These are phyloP conservation scores for Megastigmus dorsalis DNA, from an alignment of 2,888 invertebrate species.

Conservation along the genomic window DNA sequence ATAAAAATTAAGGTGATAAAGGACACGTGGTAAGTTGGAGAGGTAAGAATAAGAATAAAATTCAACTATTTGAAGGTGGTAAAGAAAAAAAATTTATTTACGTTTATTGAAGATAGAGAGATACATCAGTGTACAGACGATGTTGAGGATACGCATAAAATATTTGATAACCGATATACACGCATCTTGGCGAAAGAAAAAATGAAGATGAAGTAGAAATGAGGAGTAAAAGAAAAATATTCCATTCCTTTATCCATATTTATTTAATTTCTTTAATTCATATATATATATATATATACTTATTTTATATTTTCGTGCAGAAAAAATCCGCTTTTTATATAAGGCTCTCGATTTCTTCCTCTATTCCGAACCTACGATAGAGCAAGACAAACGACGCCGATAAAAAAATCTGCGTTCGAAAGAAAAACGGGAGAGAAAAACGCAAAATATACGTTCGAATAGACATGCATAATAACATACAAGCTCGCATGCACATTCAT, in stretches of 20 bases:
- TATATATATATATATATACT: not conserved
- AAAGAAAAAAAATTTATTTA: constrained; percentile 46
- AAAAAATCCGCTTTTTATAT: constrained; percentile 1
- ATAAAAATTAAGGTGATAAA: too few relatives aligned
- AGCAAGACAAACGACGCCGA: not conserved
- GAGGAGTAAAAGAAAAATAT: constrained; percentile 18
- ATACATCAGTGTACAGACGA: constrained; percentile 41
- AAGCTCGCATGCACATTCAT: not conserved
- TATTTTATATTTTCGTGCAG: not conserved
- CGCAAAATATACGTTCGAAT: not conserved
- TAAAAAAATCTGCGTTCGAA: not conserved
- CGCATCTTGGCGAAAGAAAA: constrained; percentile 7
- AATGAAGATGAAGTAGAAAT: constrained; percentile 17
- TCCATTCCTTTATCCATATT: constrained; percentile 4
- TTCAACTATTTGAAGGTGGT: constrained; percentile 37
- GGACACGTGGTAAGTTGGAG: too few relatives aligned
- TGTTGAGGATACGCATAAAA: constrained; percentile 26
- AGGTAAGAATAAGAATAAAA: too few relatives aligned
- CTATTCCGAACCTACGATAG: not conserved
- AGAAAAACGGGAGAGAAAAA: not conserved
- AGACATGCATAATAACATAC: too few relatives aligned
- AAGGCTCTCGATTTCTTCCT: not conserved
- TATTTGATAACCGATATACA: constrained; percentile 13
- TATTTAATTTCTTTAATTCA: constrained; percentile 4
- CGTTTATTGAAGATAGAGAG: constrained; percentile 45